A percentile compares a stretch with the other conserved stretches of the same genome.
Evolutionary conservation across 1,140 invertebrate species (phyloP).

Genomic region (Ostrea denselamellosa): DNA sequence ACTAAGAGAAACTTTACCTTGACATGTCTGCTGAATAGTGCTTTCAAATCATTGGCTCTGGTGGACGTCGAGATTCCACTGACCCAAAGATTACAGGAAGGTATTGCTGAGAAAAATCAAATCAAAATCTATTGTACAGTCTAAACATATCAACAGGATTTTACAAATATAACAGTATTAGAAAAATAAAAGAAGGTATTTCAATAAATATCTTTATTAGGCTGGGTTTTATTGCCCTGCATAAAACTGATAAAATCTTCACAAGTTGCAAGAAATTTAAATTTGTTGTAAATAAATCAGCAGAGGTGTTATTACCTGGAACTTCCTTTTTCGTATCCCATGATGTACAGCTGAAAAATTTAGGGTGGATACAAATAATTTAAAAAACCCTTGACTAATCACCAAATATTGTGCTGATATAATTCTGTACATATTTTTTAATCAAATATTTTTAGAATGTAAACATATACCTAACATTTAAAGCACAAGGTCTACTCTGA

Average conservation of each 20-base stretch:
- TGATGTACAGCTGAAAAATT: conserved; percentile 9
- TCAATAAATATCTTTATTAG: no score
- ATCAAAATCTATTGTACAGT: background rate
- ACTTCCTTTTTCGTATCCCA: background rate
- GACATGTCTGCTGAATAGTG: conserved; percentile 39
- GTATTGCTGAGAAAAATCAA: background rate
- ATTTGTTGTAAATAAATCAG: no score
- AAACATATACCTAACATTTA: background rate
- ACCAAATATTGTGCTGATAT: background rate
- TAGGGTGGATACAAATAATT: background rate
- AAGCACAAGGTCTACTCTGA: background rate
- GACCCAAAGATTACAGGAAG: conserved; percentile 32
- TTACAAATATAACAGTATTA: no score
- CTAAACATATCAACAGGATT: no score
- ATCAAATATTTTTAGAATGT: background rate
- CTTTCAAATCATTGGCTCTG: conserved; percentile 42
- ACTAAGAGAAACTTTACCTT: background rate
- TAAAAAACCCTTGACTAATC: background rate
- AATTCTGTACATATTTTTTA: background rate
- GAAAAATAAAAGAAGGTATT: no score
- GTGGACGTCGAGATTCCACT: conserved; percentile 28
- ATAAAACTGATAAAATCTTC: background rate
- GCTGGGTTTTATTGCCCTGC: no score
- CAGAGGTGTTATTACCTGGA: background rate
- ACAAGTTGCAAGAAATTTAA: background rate